These are phyloP conservation scores for Calyptommatus sinebrachiatus DNA, from an alignment of 2,113 vertebrate genomes.

Conservation along the genomic window DNA sequence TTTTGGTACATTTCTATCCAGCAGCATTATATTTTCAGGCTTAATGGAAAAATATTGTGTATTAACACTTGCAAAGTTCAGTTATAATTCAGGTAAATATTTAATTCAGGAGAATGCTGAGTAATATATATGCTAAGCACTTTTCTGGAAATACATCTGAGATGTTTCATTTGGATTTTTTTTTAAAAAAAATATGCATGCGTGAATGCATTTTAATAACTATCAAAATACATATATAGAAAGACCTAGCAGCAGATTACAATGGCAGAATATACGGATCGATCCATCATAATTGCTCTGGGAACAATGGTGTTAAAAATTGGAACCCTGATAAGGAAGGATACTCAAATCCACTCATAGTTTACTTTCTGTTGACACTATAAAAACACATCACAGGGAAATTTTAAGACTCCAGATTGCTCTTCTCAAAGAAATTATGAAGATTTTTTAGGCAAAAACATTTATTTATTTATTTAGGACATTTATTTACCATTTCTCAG, in stretches of 20 bases:
- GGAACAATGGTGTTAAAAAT: not conserved
- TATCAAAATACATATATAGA: not conserved
- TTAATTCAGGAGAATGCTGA: not conserved
- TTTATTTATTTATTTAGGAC: too few species aligned
- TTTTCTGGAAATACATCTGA: not conserved
- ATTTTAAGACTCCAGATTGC: not conserved
- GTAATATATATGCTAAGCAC: not conserved
- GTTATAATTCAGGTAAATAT: not conserved
- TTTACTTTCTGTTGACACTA: not conserved
- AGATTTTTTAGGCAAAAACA: not conserved
- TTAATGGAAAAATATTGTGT: conserved; percentile 56
- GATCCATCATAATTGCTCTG: not conserved
- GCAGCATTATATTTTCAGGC: conserved; percentile 98
- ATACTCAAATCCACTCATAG: not conserved
- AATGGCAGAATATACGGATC: not conserved
- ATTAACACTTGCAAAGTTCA: not conserved
- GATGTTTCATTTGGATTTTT: not conserved
- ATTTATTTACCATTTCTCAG: too few species aligned
- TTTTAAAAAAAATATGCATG: not conserved
- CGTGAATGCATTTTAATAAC: too few species aligned
- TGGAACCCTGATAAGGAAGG: not conserved
- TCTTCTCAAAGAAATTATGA: not conserved
- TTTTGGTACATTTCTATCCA: conserved; percentile 89
- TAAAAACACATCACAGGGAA: not conserved
- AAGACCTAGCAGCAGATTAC: not conserved